phyloP scores from a whole-genome alignment of 1,140 invertebrate genomes.

The Campoletis sonorensis region DNA sequence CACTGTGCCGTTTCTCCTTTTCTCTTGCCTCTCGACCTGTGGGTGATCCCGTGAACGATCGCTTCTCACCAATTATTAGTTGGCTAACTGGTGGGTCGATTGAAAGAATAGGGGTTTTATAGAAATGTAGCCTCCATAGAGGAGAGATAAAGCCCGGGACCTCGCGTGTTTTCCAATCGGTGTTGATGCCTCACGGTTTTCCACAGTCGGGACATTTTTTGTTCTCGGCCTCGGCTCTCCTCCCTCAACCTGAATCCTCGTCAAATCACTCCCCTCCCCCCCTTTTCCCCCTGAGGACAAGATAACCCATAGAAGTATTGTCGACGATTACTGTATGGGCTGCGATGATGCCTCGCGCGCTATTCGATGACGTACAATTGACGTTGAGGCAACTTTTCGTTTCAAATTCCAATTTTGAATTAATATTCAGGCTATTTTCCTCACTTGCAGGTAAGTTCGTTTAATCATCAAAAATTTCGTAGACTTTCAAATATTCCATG shows the following conservation, averaged over 20 bases:
- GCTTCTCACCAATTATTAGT: conserved; percentile 61
- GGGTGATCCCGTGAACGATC: conserved; percentile 44
- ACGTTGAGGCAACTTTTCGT: too few relatives aligned
- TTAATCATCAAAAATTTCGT: too few relatives aligned
- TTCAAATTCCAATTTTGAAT: too few relatives aligned
- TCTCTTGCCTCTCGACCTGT: neutral
- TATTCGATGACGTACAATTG: too few relatives aligned
- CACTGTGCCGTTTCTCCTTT: neutral
- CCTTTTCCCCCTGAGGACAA: too few relatives aligned
- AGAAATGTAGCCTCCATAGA: conserved; percentile 56
- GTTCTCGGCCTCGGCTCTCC: conserved; percentile 33
- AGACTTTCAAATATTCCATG: too few relatives aligned
- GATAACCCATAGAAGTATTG: too few relatives aligned
- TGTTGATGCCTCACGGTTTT: conserved; percentile 52
- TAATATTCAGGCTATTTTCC: too few relatives aligned
- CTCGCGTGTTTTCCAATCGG: conserved; percentile 20
- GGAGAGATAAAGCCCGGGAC: conserved; percentile 49
- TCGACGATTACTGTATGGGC: too few relatives aligned
- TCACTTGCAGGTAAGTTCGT: too few relatives aligned
- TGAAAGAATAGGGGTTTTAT: conserved; percentile 58
- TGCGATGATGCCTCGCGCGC: too few relatives aligned
- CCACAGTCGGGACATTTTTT: conserved; percentile 54
- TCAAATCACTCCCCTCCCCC: conserved; percentile 14
- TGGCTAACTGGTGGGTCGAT: conserved; percentile 57
- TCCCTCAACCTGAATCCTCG: neutral